Evolutionary conservation across 2,888 invertebrate genomes (phyloP), one percentile per base, ranked within the genome.

Genomic region (Sussaba pulchella): DNA sequence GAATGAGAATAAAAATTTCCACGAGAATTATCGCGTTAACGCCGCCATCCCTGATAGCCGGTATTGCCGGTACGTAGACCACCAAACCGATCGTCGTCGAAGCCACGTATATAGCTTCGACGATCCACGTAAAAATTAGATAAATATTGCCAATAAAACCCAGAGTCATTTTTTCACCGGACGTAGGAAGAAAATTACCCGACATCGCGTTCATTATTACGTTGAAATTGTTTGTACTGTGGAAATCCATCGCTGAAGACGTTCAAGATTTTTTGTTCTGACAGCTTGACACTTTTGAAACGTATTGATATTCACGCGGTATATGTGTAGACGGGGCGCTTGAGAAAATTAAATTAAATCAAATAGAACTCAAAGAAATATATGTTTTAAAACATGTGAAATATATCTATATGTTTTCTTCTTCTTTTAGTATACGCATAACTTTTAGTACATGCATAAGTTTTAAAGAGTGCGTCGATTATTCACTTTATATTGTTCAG

Each of bases 111-210:
- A 64, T 8, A 0, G 80, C 0, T 9, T 81, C 41, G 0, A 85
- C n/a, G 9, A 81, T 10, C 88, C 87, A 87, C 0, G 64, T n/a
- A 4, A 80, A 5, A 3, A 52, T 26, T 6, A 43, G 17, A 10
- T 85, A 87, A 14, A 85, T 19, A 2, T 63, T 84, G 6, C 50
- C 43, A 0, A 12, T 10, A 0, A 57, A 14, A 0, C 84, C 19
- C 3, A 74, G 41, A 21, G n/a, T 61, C 2, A 21, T 72, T 45
- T 78, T 45, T 2, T 63, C 41, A 0, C 26, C n/a, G 0, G 54
- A 72, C 4, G 84, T 1, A 0, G 88, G 88, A 0, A 88, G 63
- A 36, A 81, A 71, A 50, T 88, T 88, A 0, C 85, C 88, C 6
- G 88, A 85, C 0, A 86, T 0, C 1, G 21, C 12, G 43, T 88